Percentiles rank a stretch among this genome's conserved stretches.
These are phyloP conservation scores for Eupsilia transversa DNA, from an alignment of 2,888 invertebrate species.

Conservation along the genomic window DNA sequence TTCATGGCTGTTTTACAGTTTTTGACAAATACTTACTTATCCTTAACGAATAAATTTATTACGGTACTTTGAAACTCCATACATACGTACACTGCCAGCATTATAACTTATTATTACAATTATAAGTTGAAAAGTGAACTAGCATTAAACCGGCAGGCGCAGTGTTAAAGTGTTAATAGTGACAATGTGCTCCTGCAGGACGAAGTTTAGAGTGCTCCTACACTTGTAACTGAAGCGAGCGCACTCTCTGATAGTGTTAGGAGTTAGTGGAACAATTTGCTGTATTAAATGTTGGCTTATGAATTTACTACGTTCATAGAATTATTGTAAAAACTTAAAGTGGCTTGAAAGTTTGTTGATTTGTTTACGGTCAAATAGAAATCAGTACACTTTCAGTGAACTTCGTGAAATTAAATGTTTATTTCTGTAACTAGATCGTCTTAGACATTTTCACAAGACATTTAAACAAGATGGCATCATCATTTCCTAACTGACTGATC, in stretches of 20 bases:
- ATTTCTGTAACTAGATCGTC: background rate
- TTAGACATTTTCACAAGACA: background rate
- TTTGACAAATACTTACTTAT: background rate
- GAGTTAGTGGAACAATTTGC: constrained; percentile 21
- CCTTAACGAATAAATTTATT: background rate
- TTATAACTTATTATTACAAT: constrained; percentile 1
- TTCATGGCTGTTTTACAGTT: background rate
- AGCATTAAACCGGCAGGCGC: background rate
- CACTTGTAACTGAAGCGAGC: constrained; percentile 29
- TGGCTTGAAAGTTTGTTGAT: background rate
- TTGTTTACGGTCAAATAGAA: too few species aligned
- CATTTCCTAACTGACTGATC: background rate
- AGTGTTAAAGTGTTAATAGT: constrained; percentile 14
- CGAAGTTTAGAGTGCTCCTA: constrained; percentile 49
- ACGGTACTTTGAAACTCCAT: background rate
- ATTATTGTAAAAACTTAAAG: background rate
- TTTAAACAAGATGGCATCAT: background rate
- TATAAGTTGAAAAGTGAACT: constrained; percentile 7
- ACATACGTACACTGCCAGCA: background rate
- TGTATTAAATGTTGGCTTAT: constrained; percentile 6
- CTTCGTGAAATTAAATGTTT: background rate
- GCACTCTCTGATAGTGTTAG: constrained; percentile 17
- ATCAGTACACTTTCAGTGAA: too few species aligned
- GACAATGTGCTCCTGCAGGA: constrained; percentile 11
- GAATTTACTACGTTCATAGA: constrained; percentile 7